These are phyloP conservation scores for Pseudococcus longispinus DNA, from an alignment of 2,888 invertebrate species.

Conservation along the genomic window DNA sequence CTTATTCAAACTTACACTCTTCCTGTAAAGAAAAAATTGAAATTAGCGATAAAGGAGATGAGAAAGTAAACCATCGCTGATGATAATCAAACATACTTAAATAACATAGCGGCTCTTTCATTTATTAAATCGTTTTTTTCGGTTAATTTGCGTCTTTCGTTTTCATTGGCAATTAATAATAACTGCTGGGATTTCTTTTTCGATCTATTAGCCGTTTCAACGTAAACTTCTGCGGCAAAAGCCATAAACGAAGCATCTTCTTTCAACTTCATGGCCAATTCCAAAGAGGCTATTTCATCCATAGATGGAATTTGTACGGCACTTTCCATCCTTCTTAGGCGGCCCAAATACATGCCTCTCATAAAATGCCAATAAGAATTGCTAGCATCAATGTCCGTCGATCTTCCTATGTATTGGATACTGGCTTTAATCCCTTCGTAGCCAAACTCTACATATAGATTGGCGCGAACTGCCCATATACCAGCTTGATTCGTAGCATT, in stretches of 20 bases:
- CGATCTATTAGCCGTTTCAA: neutral
- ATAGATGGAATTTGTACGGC: neutral
- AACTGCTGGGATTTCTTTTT: neutral
- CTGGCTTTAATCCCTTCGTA: slow-evolving; percentile 37
- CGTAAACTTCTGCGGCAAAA: slow-evolving; percentile 40
- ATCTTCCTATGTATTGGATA: neutral
- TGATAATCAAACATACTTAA: slow-evolving; percentile 16
- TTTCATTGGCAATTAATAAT: neutral
- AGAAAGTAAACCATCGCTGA: neutral
- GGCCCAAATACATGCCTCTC: slow-evolving; percentile 35
- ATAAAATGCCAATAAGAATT: slow-evolving; percentile 40
- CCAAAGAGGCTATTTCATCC: slow-evolving; percentile 32
- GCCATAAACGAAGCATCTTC: slow-evolving; percentile 45
- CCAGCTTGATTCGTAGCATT: slow-evolving; percentile 36
- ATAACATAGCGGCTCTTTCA: neutral
- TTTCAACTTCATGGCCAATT: neutral
- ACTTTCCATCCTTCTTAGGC: slow-evolving; percentile 14
- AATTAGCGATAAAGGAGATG: neutral
- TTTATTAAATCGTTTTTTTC: neutral
- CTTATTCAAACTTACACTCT: neutral
- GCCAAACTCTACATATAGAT: slow-evolving; percentile 47
- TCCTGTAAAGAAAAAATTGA: slow-evolving; percentile 15
- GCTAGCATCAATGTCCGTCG: neutral
- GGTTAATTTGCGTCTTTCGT: neutral
- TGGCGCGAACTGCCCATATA: slow-evolving; percentile 48